Evolutionary conservation across 2,888 invertebrate genomes (phyloP), one percentile per base, ranked within the genome.

Genomic region (Calliopum simillimum): DNA sequence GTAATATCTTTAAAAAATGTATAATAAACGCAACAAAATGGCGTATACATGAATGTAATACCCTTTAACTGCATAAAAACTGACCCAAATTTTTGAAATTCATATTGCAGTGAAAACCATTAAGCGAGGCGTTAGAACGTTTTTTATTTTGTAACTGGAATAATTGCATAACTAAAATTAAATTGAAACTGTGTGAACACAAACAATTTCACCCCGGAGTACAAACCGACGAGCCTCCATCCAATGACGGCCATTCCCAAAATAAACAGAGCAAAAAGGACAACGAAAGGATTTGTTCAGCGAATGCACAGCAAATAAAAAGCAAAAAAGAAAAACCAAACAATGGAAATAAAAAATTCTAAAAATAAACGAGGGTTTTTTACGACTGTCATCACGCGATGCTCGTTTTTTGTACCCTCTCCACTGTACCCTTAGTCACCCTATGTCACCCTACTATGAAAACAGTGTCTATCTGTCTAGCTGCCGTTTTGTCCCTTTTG

Each of bases 341-440:
- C 61, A 19, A 25, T 47, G 14, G 25, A 51, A 68, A 68, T 51
- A 61, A 51, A 61, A 62, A 41, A 41, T 59, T 41, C 16, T 16
- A 13, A 41, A 16, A 41, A 13, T 62, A 19, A 43, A 21, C 25
- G 46, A 63, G 21, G 21, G 21, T 63, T 61, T 68, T 68, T 68
- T 68, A 55, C 68, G 53, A 68, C 55, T 68, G 44, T 62, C 68
- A 68, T 33, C 68, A 68, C 68, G 68, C 68, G 68, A 68, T 62
- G 62, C 33, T 19, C 58, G 46, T 47, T 44, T 23, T 43, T 23
- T 23, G 14, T 12, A 11, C 21, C 23, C 13, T 23, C 13, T 21
- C 53, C 23, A 19, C 53, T 53, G 5, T 11, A 23, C 3, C 14
- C 21, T 23, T 13, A 21, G 53, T 4, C 5, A 21, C 23, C 6